Evolutionary conservation across 2,797 vertebrate species (phyloP), one percentile per base, ranked within the genome.

Genomic region (Arnoldichthys spilopterus): DNA sequence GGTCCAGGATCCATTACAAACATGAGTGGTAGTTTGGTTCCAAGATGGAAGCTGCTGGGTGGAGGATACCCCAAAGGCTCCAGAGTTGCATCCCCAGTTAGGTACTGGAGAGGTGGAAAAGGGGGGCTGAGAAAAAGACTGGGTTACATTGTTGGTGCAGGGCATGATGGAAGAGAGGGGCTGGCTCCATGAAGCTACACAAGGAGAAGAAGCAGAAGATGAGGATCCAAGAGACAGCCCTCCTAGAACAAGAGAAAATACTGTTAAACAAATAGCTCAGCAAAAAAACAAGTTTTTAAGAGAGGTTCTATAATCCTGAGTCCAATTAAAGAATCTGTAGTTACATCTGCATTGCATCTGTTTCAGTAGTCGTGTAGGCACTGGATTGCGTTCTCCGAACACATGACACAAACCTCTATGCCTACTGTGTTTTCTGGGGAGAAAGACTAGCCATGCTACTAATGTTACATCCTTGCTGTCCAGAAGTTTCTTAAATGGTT

Each of bases 21-120:
- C 82, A 0, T 87, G 28, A 43, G 83, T 72, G 76, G 84, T 30
- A 49, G 90, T 63, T 6, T 91, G 90, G 51, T 88, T 83, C 96
- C 96, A 98, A 53, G 87, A 66, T 22, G 95, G 85, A 81, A 82
- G 51, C 45, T 82, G 81, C 51, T 93, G 49, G 0, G 89, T 26
- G 53, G 93, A 62, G 13, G 69, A 47, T 45, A 54, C 58, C 45
- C 87, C 82, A 71, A 95, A 95, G 70, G 30, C 75, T 71, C 22
- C 40, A 91, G 91, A 72, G 86, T 2, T 2, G 81, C 86, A 16
- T 74, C 61, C 92, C 59, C 80, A 94, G 87, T 3, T 93, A 94
- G 72, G 85, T 93, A 95, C 96, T 97, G 76, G 58, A 69, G 85
- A 37, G 34, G 74, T 87, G 87, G 66, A 94, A 40, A 96, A 96